Base-by-base conservation (phyloP, 30 jellyfish, hydroid and myxozoan genomes). In the Sanderia malayensis region DNA sequence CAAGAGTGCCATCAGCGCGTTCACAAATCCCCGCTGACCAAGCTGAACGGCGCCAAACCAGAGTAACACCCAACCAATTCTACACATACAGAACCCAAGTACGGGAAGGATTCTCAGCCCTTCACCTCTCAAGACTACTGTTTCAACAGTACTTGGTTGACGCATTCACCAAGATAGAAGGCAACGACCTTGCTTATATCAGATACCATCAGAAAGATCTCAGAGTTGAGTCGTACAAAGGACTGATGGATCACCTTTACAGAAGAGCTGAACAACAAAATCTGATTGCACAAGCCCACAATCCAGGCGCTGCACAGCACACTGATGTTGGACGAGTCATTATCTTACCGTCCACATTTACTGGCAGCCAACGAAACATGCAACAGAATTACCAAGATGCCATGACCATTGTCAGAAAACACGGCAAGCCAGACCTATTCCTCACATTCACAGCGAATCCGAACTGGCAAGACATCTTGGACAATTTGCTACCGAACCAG, bases 351-450 rank as follows among this genome's bases (percentile, higher is more conserved):
- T 66, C 89, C 17, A 10, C 85, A 9, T 75, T 77, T 33, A 22
- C 6, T 9, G 86, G 89, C 2, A 29, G 75, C 67, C 89, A 55
- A 7, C 53, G 94, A 58, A 11, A 59, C 37, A 55, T 71, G 81
- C 17, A 60, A 17, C 76, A 82, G 32, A 70, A 70, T 46, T 81
- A 24, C 71, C 70, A 46, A 60, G 88, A 71, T 58, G 89, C 70
- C 20, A 81, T 81, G 89, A 76, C 89, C 1, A 29, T 58, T 20
- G 83, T 81, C n/a, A 52, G 45, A 33, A 58, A 71, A 46, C 58
- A 31, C 46, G 89, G 82, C 10, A 59, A 63, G 27, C 91, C 94
- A 21, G 94, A 82, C 68, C 61, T 58, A 20, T 82, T 72, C 31
- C 41, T 81, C 19, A 71, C 94, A 33, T 25, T 81, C 33, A 81